Conservation (phyloP, 23 tunicate species). For the Aplidium turbinatum region DNA sequence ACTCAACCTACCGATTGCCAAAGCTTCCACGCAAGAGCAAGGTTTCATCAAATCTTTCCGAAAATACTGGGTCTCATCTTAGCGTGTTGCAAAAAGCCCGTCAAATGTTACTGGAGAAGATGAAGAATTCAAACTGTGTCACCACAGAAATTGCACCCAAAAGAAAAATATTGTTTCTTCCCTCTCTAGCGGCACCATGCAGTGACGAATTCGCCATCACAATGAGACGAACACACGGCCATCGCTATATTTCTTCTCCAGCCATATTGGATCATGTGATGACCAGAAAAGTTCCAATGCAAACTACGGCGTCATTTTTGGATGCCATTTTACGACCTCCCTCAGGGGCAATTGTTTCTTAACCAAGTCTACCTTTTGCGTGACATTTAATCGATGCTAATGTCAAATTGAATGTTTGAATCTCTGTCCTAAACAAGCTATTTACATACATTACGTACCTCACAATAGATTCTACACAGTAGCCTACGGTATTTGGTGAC, state of each 20-base stretch:
- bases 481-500: no score
- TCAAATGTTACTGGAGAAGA: constrained; percentile 16
- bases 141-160: neutral
- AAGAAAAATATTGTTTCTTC: constrained; percentile 34
- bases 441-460: no score
- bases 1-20: no score
- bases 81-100: constrained; percentile 29
- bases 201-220: constrained; percentile 63
- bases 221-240: constrained; percentile 48
- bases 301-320: constrained; percentile 33
- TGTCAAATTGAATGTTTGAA: no score
- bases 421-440: no score
- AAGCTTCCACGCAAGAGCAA: no score
- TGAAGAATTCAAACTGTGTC: neutral
- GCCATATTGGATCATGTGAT: constrained; percentile 50
- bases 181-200: constrained; percentile 61
- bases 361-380: no score
- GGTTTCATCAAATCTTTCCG: constrained; percentile 15
- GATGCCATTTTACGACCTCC: constrained; percentile 67
- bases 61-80: neutral
- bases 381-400: no score
- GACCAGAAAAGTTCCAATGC: constrained; percentile 21
- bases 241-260: constrained; percentile 46
- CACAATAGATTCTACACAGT: no score
- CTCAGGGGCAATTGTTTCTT: constrained; percentile 5